Evolutionary conservation across 1,140 invertebrate genomes (phyloP).

Genomic region (Cherax quadricarinatus): DNA sequence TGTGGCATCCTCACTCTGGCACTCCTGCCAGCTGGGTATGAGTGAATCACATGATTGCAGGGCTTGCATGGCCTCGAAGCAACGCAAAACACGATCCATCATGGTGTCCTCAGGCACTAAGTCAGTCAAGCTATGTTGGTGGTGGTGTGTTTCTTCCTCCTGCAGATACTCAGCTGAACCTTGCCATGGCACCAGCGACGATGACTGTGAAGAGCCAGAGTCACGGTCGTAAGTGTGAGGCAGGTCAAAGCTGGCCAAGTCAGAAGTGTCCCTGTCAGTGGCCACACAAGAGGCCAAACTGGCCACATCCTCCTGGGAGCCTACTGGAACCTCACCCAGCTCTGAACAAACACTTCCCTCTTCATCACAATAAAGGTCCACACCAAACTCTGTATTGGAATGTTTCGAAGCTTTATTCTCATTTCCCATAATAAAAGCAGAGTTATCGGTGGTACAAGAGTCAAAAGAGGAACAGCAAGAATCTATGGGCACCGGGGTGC

Average conservation of each 20-base stretch:
- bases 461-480: slow-evolving; percentile 7
- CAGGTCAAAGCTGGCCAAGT: background rate
- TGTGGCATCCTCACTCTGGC: background rate
- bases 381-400: slow-evolving; percentile 35
- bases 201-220: slow-evolving; percentile 27
- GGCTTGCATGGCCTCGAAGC: slow-evolving; percentile 9
- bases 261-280: background rate
- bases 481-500: background rate
- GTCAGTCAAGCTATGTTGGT: background rate
- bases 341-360: background rate
- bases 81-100: slow-evolving; percentile 54
- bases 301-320: background rate
- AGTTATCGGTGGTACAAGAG: slow-evolving; percentile 7
- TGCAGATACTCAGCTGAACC: slow-evolving; percentile 35
- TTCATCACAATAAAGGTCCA: background rate
- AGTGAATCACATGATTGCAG: background rate
- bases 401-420: slow-evolving; percentile 13
- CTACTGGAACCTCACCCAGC: background rate
- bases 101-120: slow-evolving; percentile 50
- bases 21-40: background rate
- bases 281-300: background rate
- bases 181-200: slow-evolving; percentile 54
- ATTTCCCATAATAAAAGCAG: background rate
- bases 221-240: background rate
- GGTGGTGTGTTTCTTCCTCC: no score